These are phyloP conservation scores for Benthosema pterotum DNA, from an alignment of 2,797 vertebrate genomes.

Conservation along the genomic window DNA sequence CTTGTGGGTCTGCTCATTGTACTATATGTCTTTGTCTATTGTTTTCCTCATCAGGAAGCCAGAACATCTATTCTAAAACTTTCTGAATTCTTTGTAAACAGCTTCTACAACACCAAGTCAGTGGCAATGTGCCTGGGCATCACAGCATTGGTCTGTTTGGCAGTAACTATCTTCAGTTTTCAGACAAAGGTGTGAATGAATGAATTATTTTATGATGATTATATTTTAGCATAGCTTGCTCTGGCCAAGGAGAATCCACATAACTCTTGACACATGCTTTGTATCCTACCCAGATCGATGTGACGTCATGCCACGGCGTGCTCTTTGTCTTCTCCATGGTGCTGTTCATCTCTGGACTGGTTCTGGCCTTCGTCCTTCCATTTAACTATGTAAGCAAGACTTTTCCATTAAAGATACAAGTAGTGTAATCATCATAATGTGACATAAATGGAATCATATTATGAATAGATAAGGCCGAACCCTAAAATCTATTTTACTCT, in stretches of 20 bases:
- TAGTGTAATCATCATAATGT: neutral
- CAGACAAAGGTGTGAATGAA: slow-evolving; percentile 87
- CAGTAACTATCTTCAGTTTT: slow-evolving; percentile 91
- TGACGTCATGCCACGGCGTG: slow-evolving; percentile 90
- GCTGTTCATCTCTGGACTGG: slow-evolving; percentile 86
- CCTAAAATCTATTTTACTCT: slow-evolving; percentile 5
- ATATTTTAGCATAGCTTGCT: neutral
- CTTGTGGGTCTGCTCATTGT: slow-evolving; percentile 3
- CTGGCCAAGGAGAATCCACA: too few species aligned
- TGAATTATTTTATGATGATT: neutral
- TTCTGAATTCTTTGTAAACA: slow-evolving; percentile 54
- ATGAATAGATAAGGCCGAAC: too few species aligned
- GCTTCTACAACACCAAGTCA: slow-evolving; percentile 92
- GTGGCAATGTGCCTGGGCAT: slow-evolving; percentile 91
- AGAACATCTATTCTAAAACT: too few species aligned
- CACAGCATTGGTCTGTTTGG: slow-evolving; percentile 89
- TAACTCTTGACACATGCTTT: slow-evolving; percentile 12
- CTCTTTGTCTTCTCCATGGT: slow-evolving; percentile 89
- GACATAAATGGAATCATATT: slow-evolving; percentile 2
- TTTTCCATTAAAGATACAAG: neutral
- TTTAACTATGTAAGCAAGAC: slow-evolving; percentile 86
- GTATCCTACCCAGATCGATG: slow-evolving; percentile 81
- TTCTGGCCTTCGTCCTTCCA: slow-evolving; percentile 85
- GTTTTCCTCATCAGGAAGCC: neutral
- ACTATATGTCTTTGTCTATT: slow-evolving; percentile 4